Evolutionary conservation across 2,797 vertebrate genomes (phyloP), one percentile per base, ranked within the genome.

Genomic region (Sebastes taczanowskii): DNA sequence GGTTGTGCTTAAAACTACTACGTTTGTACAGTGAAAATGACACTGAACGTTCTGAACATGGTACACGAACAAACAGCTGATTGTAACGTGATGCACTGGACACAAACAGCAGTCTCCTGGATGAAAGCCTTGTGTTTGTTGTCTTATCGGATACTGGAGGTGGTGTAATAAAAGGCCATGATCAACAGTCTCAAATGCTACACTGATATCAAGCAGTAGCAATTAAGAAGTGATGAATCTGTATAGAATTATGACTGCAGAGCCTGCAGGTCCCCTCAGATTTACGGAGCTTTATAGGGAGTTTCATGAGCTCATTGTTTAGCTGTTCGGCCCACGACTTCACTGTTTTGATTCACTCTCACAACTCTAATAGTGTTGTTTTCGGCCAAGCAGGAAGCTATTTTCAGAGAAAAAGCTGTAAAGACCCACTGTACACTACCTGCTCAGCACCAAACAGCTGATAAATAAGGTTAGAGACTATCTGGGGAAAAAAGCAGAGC

Each of bases 301-400:
- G 9, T 56, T 62, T 68, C 25, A 69, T 49, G 46, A 42, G 23
- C 10, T 29, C 4, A 23, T 20, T 58, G 59, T 69, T 66, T 29
- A 68, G 23, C 56, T 22, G 8, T 53, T 14, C 18, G 2, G 5
- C 29, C 30, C n/a, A 42, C 18, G 60, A 18, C 38, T 61, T 20
- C 4, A 42, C 34, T 59, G 18, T 59, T 71, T 42, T n/a, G 49
- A 3, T 69, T 34, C 13, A 32, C 49, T 4, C 49, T 49, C 0
- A 49, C 42, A 49, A 6, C 29, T 67, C 3, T 34, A n/a, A 18
- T 18, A 27, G 16, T 23, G 5, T n/a, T 62, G 8, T 1, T 62
- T 61, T 34, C 2, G 11, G 29, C 30, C 6, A 0, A 49, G 46
- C 18, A 49, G 0, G 29, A 0, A 32, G 60, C 60, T 34, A 0